Evolutionary conservation across 2,888 invertebrate species (phyloP).

Genomic region (Lampropteryx suffumata): DNA sequence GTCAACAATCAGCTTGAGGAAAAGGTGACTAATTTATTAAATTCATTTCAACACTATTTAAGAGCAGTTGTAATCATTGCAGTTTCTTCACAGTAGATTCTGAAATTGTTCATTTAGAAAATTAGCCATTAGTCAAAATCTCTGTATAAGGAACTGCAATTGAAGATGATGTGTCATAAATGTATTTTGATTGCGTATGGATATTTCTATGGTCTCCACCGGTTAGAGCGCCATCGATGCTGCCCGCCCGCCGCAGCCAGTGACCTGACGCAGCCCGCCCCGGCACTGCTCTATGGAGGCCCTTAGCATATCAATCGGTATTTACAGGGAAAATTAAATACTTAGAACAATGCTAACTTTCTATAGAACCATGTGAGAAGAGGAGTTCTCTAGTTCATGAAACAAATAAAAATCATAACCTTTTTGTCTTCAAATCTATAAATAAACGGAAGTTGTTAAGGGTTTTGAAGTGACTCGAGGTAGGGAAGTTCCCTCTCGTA

Average conservation of each 20-base stretch:
- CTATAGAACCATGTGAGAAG: constrained; percentile 55
- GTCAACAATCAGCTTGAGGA: constrained; percentile 99
- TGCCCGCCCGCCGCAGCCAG: constrained; percentile 66
- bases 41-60: constrained; percentile 43
- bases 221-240: constrained; percentile 78
- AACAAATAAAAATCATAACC: constrained; percentile 35
- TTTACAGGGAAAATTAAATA: constrained; percentile 81
- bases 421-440: constrained; percentile 37
- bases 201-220: constrained; percentile 81
- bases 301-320: constrained; percentile 81
- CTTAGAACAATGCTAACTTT: constrained; percentile 73
- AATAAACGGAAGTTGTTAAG: constrained; percentile 56
- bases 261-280: constrained; percentile 61
- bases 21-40: constrained; percentile 85
- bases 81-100: constrained; percentile 63
- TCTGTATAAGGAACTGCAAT: constrained; percentile 75
- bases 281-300: constrained; percentile 76
- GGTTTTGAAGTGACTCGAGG: constrained; percentile 71
- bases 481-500: constrained; percentile 69
- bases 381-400: constrained; percentile 56
- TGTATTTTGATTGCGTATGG: constrained; percentile 82
- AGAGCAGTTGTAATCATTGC: constrained; percentile 78
- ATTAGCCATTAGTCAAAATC: constrained; percentile 26
- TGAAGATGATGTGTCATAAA: constrained; percentile 72
- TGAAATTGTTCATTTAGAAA: constrained; percentile 16